Evolutionary conservation across 2,113 vertebrate genomes (phyloP).

Genomic region (Lagenorhynchus albirostris): DNA sequence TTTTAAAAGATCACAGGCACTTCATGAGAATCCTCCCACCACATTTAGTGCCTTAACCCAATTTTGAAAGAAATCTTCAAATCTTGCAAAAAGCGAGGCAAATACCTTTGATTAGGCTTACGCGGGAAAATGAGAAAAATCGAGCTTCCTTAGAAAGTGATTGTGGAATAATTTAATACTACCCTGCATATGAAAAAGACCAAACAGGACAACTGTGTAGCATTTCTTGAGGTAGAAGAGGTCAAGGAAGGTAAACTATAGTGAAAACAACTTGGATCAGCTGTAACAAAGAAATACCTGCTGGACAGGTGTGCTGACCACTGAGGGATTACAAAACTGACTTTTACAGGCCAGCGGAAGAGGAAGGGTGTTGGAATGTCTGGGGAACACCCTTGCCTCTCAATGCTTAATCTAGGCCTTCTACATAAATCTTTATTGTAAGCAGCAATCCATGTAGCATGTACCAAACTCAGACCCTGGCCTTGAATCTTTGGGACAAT

Average conservation of each 20-base stretch:
- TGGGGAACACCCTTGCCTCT: rapidly evolving
- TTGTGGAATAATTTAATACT: not conserved
- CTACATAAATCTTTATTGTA: not conserved
- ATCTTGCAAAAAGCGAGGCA: not conserved
- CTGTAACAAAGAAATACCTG: not conserved
- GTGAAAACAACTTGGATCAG: not conserved
- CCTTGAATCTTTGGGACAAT: not conserved
- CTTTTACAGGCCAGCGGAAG: rapidly evolving
- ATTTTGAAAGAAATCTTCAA: not conserved
- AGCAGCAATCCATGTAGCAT: rapidly evolving
- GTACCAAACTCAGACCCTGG: not conserved
- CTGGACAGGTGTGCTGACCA: not conserved
- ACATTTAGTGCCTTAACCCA: not conserved
- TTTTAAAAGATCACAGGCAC: not conserved
- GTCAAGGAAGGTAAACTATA: rapidly evolving
- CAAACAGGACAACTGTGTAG: rapidly evolving
- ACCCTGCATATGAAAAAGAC: not conserved
- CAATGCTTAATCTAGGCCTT: rapidly evolving
- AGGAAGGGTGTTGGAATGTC: not conserved
- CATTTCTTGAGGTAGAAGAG: not conserved
- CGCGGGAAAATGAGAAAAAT: not conserved
- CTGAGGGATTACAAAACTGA: not conserved
- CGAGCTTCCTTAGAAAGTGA: not conserved
- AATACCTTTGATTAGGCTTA: not conserved
- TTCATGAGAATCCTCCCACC: not conserved